Percentiles rank a stretch among this genome's conserved stretches.
Evolutionary conservation across 2,888 invertebrate species (phyloP).

Genomic region (Protonemura montana): DNA sequence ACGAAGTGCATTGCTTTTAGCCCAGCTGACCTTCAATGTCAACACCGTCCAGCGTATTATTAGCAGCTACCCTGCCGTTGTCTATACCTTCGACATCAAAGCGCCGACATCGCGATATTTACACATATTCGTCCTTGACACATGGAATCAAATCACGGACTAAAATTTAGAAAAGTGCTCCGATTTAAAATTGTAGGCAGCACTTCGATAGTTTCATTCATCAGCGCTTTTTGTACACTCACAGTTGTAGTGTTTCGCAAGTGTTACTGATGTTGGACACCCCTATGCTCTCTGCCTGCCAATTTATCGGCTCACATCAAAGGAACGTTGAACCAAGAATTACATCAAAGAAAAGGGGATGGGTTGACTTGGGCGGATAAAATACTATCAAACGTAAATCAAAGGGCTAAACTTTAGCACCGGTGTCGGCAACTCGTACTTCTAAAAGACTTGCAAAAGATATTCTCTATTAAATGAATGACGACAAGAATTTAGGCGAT

Average conservation of each 20-base stretch:
- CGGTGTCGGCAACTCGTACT: not conserved
- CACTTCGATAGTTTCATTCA: too few relatives aligned
- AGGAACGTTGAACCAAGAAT: not conserved
- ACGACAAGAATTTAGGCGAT: not conserved
- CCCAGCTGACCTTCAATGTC: not conserved
- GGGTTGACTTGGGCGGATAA: not conserved
- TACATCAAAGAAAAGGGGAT: not conserved
- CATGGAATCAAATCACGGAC: not conserved
- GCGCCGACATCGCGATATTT: not conserved
- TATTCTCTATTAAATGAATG: not conserved
- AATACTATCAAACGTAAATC: not conserved
- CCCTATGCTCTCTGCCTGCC: not conserved
- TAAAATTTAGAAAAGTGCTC: not conserved
- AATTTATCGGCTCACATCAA: not conserved
- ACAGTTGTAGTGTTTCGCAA: not conserved
- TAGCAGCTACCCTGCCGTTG: not conserved
- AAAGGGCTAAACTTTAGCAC: conserved; percentile 7
- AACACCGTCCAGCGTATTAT: not conserved
- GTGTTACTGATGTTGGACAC: not conserved
- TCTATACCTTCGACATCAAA: too few relatives aligned
- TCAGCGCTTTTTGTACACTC: too few relatives aligned
- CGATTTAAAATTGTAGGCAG: not conserved
- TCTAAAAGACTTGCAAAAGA: not conserved
- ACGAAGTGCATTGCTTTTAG: not conserved
- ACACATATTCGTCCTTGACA: not conserved